Percentiles rank a stretch among this genome's conserved stretches.
Evolutionary conservation across 2,113 vertebrate genomes (phyloP).

Genomic region (Cephalopterus ornatus): DNA sequence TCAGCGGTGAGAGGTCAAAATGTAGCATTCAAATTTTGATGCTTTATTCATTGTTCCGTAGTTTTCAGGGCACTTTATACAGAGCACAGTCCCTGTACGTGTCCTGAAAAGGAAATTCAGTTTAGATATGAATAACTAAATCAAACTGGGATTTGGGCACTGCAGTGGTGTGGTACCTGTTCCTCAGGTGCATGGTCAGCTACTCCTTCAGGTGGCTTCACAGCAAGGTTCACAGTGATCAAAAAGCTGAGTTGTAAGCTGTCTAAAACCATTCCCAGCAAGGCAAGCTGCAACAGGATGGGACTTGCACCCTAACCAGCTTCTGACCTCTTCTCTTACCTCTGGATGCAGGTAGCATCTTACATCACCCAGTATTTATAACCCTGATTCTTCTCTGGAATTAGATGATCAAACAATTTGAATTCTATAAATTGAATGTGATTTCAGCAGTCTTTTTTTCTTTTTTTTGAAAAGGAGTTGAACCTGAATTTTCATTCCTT

Average conservation of each 20-base stretch:
- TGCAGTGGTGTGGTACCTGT: neutral
- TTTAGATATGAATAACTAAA: neutral
- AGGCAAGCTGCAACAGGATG: neutral
- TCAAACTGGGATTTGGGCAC: neutral
- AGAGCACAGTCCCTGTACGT: neutral
- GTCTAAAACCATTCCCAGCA: neutral
- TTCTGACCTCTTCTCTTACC: neutral
- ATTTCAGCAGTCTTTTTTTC: neutral
- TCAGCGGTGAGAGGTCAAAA: neutral
- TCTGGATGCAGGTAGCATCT: neutral
- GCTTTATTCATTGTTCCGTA: neutral
- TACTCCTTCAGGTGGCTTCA: neutral
- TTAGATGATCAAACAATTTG: neutral
- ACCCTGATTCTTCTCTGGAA: neutral
- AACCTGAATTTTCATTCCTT: neutral
- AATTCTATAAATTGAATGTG: neutral
- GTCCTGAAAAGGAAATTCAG: neutral
- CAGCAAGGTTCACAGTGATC: neutral
- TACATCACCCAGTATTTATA: neutral
- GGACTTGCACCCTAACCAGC: neutral
- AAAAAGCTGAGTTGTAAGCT: neutral
- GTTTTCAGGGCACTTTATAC: neutral
- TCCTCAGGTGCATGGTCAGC: neutral
- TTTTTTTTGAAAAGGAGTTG: rapidly evolving
- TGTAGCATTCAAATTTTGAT: neutral